phyloP scores from a whole-genome alignment of 2,888 invertebrate species.

The Orgyia antiqua region DNA sequence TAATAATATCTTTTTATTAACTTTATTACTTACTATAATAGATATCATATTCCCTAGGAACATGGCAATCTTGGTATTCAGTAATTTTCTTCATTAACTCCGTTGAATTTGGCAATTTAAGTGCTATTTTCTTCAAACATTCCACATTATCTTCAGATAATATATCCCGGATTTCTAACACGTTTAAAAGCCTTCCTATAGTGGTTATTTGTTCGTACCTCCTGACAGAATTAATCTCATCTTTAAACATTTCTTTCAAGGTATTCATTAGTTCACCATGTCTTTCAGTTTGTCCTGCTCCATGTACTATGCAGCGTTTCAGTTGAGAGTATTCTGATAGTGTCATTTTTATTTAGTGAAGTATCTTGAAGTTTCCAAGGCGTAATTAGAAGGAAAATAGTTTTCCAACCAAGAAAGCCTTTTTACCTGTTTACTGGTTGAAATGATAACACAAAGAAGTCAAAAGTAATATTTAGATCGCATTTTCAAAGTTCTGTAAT shows the following conservation, averaged over 20 bases:
- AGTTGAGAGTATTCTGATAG: conserved; percentile 46
- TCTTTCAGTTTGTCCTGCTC: conserved; percentile 39
- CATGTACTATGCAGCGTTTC: conserved; percentile 42
- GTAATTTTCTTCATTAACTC: conserved; percentile 37
- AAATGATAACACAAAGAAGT: too few relatives aligned
- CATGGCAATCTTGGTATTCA: conserved; percentile 41
- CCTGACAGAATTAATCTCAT: conserved; percentile 57
- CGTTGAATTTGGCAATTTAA: conserved; percentile 33
- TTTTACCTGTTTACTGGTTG: too few relatives aligned
- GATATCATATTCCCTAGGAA: conserved; percentile 31
- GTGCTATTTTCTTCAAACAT: conserved; percentile 50
- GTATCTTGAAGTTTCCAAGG: too few relatives aligned
- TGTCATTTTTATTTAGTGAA: conserved; percentile 38
- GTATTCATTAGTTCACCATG: conserved; percentile 39
- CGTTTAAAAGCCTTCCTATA: conserved; percentile 45
- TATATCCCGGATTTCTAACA: conserved; percentile 56
- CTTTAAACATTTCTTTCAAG: conserved; percentile 51
- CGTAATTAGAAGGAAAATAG: too few relatives aligned
- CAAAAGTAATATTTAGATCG: too few relatives aligned
- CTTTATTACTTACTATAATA: conserved; percentile 53
- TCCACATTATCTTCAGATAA: conserved; percentile 53
- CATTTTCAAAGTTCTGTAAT: too few relatives aligned
- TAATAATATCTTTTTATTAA: too few relatives aligned
- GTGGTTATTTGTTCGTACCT: conserved; percentile 52
- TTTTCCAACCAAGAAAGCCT: too few relatives aligned